Conservation (phyloP, 2,888 invertebrate species). For the Drosophila tripunctata region DNA sequence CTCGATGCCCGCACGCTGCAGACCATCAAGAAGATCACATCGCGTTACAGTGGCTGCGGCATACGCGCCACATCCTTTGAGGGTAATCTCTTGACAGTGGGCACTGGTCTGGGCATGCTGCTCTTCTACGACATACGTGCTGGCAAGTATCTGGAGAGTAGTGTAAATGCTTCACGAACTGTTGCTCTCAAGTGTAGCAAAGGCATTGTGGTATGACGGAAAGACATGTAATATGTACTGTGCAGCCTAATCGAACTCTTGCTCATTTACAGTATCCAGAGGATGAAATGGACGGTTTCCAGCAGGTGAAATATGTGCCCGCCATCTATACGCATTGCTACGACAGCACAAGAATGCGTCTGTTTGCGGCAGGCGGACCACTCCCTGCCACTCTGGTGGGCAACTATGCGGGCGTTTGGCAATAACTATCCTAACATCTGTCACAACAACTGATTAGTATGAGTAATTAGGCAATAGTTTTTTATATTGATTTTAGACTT, state of each 20-base stretch:
- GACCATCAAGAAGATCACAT: constrained; percentile 91
- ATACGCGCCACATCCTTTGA: constrained; percentile 96
- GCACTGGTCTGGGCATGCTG: constrained; percentile 95
- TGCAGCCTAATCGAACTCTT: background rate
- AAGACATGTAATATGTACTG: too few relatives aligned
- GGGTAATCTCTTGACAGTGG: constrained; percentile 95
- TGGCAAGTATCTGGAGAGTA: constrained; percentile 95
- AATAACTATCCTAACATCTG: constrained; percentile 85
- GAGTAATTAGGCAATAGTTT: constrained; percentile 37
- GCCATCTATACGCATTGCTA: constrained; percentile 99
- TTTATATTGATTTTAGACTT: constrained; percentile 39
- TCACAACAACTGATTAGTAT: constrained; percentile 55
- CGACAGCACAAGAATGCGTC: constrained; percentile 94
- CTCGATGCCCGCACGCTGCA: constrained; percentile 95
- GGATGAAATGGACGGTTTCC: constrained; percentile 92
- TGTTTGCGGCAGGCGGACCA: constrained; percentile 98
- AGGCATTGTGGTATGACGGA: constrained; percentile 90
- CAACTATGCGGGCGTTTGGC: constrained; percentile 98
- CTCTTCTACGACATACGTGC: constrained; percentile 97
- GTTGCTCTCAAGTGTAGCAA: constrained; percentile 94
- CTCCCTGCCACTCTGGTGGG: constrained; percentile 95
- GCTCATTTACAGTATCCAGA: constrained; percentile 89
- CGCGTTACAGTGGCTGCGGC: constrained; percentile 95
- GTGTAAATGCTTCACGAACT: constrained; percentile 94
- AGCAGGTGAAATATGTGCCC: constrained; percentile 94